A percentile compares a stretch with the other conserved stretches of the same genome.
These are phyloP conservation scores for Mesoclemmys tuberculata DNA, from an alignment of 2,113 vertebrate species.

Conservation along the genomic window DNA sequence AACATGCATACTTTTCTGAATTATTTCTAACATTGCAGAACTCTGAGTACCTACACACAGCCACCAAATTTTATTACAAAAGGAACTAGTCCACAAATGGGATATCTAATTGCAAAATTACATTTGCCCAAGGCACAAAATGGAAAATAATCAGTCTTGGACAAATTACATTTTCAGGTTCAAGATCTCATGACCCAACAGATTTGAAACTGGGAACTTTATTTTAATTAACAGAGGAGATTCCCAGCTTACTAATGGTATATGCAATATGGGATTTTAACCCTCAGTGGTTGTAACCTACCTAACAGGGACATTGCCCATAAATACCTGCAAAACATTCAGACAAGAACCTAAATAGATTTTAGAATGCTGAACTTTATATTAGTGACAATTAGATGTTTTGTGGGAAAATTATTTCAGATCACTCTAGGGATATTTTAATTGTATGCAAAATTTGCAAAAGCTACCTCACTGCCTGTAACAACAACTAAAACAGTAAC, in stretches of 20 bases:
- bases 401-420: neutral
- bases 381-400: neutral
- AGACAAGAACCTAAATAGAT: neutral
- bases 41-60: neutral
- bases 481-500: slow-evolving; percentile 35
- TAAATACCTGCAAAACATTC: neutral
- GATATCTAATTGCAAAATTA: no score
- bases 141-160: neutral
- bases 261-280: neutral
- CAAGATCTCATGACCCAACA: neutral
- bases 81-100: neutral
- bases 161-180: neutral
- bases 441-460: neutral
- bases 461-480: neutral
- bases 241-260: neutral
- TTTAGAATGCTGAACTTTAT: neutral
- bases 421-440: neutral
- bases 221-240: neutral
- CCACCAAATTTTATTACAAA: neutral
- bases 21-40: rapidly evolving
- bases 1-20: neutral
- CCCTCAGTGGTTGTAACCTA: neutral
- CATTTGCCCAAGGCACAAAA: neutral
- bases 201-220: neutral
- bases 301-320: neutral